These are phyloP conservation scores for Clavelina lepadiformis DNA, from an alignment of 23 tunicate genomes.

Conservation along the genomic window DNA sequence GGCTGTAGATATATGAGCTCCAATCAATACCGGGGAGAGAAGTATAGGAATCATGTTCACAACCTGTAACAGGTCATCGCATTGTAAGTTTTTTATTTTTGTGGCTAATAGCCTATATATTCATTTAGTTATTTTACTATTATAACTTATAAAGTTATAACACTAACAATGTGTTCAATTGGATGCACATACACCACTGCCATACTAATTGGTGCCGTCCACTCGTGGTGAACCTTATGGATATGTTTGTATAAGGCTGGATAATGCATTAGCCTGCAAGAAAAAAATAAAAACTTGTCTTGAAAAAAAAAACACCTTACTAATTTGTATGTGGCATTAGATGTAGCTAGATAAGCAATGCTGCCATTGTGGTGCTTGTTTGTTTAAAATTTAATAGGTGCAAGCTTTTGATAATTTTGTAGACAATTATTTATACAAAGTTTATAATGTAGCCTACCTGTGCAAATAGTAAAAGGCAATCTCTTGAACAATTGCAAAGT, in stretches of 20 bases:
- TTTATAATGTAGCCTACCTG: slow-evolving; percentile 25
- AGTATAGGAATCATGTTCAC: slow-evolving; percentile 2
- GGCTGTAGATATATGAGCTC: slow-evolving; percentile 33
- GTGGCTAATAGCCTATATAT: too few relatives aligned
- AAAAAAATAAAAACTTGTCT: neutral
- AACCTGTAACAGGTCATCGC: neutral
- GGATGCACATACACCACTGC: slow-evolving; percentile 83
- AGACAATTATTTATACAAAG: too few relatives aligned
- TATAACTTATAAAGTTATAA: too few relatives aligned
- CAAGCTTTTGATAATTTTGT: too few relatives aligned
- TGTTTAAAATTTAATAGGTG: too few relatives aligned
- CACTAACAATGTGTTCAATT: slow-evolving; percentile 57
- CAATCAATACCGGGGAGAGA: slow-evolving; percentile 27
- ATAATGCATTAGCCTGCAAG: slow-evolving; percentile 51
- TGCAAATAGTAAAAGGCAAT: slow-evolving; percentile 66
- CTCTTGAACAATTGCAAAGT: slow-evolving; percentile 44
- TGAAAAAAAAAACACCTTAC: too few relatives aligned
- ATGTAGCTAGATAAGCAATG: too few relatives aligned
- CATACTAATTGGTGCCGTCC: slow-evolving; percentile 80
- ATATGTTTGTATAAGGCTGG: slow-evolving; percentile 50
- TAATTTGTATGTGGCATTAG: too few relatives aligned
- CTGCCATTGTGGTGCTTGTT: too few relatives aligned
- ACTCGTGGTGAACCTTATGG: slow-evolving; percentile 81
- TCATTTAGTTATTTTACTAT: neutral
- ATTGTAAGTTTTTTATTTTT: too few relatives aligned